Evolutionary conservation across 2,797 vertebrate genomes (phyloP).

Genomic region (Gambelia wislizenii): DNA sequence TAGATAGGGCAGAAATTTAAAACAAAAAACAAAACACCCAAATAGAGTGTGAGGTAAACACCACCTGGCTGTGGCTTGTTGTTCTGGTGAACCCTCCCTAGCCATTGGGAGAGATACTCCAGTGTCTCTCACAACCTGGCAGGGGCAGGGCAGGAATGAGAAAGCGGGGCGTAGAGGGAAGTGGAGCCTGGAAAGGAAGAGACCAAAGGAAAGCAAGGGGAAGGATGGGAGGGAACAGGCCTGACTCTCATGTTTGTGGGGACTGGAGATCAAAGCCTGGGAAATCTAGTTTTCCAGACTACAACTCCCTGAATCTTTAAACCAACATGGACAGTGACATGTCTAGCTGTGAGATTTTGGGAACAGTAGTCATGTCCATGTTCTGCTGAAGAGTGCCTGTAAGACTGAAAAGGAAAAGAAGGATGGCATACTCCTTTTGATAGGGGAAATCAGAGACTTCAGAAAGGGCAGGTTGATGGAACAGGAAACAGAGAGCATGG

Average conservation of each 20-base stretch:
- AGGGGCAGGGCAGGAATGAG: background rate
- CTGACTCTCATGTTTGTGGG: background rate
- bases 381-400: no score
- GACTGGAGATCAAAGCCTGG: background rate
- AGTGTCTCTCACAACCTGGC: background rate
- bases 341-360: no score
- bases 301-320: no score
- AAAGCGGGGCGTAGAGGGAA: background rate
- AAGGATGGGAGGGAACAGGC: background rate
- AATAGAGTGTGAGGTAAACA: conserved; percentile 20
- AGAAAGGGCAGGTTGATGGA: background rate
- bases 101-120: conserved; percentile 9
- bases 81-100: conserved; percentile 22
- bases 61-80: conserved; percentile 16
- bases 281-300: background rate
- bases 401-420: no score
- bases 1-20: conserved; percentile 15
- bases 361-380: no score
- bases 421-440: background rate
- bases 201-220: background rate
- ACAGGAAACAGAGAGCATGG: background rate
- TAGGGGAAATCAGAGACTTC: background rate
- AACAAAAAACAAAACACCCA: no score
- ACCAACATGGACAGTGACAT: background rate
- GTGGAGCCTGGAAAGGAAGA: background rate